Evolutionary conservation across 2,113 vertebrate species (phyloP).

Genomic region (Periophthalmus modestus): DNA sequence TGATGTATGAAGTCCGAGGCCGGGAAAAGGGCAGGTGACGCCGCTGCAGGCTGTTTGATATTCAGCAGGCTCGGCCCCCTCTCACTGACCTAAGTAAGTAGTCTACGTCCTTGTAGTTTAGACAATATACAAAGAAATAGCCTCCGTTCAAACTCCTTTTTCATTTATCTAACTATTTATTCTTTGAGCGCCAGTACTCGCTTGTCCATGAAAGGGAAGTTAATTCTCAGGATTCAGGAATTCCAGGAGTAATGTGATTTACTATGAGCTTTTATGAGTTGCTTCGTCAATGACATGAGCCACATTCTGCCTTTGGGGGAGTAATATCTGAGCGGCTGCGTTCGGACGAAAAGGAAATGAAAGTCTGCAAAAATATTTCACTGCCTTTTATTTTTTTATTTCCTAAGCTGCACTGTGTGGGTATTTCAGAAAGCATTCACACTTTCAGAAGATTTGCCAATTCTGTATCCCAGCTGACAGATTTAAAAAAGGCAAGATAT

Average conservation of each 20-base stretch:
- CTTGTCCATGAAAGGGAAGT: neutral
- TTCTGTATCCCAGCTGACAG: neutral
- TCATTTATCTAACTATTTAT: conserved; percentile 20
- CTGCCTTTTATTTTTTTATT: conserved; percentile 10
- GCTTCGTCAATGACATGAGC: conserved; percentile 17
- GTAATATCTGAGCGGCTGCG: neutral
- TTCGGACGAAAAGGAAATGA: neutral
- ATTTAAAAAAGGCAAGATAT: neutral
- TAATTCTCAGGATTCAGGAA: conserved; percentile 3
- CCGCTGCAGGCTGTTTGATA: conserved; percentile 62
- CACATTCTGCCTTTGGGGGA: neutral
- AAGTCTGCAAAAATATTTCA: neutral
- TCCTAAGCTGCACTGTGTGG: conserved; percentile 1
- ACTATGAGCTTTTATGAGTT: neutral
- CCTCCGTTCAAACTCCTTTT: conserved; percentile 16
- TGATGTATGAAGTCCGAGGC: conserved; percentile 64
- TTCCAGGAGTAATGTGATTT: conserved; percentile 4
- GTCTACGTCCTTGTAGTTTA: conserved; percentile 50
- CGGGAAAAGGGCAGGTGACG: conserved; percentile 67
- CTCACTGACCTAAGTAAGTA: conserved; percentile 45
- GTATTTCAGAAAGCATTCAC: neutral
- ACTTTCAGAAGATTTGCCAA: neutral
- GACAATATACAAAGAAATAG: conserved; percentile 20
- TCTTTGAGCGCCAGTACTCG: neutral
- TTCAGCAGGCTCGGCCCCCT: conserved; percentile 49